Percentiles rank a stretch among this genome's conserved stretches.
Conservation (phyloP, 2,888 invertebrate species). For the Zhengitettix transpicula region DNA sequence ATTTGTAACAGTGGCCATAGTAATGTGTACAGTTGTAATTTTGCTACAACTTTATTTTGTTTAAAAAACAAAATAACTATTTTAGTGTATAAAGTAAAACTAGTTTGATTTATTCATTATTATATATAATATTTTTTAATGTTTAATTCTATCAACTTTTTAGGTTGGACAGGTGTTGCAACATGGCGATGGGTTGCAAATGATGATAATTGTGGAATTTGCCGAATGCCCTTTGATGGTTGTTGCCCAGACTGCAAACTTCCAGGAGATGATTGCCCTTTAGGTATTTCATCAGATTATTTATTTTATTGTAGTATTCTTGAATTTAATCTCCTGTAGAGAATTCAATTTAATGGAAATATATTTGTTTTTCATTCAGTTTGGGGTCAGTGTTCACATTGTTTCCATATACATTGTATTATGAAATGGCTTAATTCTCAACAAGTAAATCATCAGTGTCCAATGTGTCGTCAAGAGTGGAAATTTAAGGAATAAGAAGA, state of each 20-base stretch:
- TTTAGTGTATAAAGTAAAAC: no score
- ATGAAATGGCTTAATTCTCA: slow-evolving; percentile 97
- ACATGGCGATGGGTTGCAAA: slow-evolving; percentile 99
- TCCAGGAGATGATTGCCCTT: slow-evolving; percentile 94
- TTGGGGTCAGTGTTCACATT: slow-evolving; percentile 97
- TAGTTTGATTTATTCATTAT: no score
- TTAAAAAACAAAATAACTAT: no score
- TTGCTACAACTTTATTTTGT: no score
- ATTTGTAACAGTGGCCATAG: no score
- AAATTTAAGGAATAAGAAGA: slow-evolving; percentile 62
- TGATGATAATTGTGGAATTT: slow-evolving; percentile 98
- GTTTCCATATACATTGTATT: slow-evolving; percentile 99
- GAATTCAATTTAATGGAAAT: not conserved
- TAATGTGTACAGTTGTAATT: no score
- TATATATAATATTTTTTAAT: no score
- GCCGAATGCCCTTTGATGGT: slow-evolving; percentile 96
- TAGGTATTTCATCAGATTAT: slow-evolving; percentile 31
- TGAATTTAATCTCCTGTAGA: not conserved
- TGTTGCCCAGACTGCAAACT: slow-evolving; percentile 95
- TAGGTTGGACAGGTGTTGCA: slow-evolving; percentile 88
- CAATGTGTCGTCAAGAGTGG: slow-evolving; percentile 99
- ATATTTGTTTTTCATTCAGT: slow-evolving; percentile 33
- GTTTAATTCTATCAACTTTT: no score
- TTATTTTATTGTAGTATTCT: not conserved
- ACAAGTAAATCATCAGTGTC: slow-evolving; percentile 70